Percentiles rank a stretch among this genome's conserved stretches.
Conservation (phyloP, 2,797 vertebrate species). For the Tokudaia tokunoshimensis region DNA sequence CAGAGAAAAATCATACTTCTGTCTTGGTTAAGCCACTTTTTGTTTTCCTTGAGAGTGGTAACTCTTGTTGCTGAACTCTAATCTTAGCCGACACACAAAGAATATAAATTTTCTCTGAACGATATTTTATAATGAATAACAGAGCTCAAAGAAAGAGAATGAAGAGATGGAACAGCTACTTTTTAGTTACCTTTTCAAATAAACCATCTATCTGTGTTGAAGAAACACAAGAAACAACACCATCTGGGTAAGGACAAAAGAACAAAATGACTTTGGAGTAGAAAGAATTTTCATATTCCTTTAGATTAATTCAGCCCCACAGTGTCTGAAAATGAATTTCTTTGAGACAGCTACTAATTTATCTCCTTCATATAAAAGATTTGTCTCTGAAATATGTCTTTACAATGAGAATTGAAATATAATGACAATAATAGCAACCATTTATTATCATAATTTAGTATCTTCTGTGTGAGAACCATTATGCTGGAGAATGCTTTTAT, state of each 20-base stretch:
- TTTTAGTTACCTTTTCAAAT: conserved; percentile 37
- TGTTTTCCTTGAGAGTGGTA: not conserved
- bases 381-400: conserved; percentile 76
- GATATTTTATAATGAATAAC: conserved; percentile 62
- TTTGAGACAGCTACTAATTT: conserved; percentile 75
- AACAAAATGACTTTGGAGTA: conserved; percentile 54
- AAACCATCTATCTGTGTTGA: conserved; percentile 38
- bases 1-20: conserved; percentile 45
- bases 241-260: conserved; percentile 29
- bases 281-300: conserved; percentile 63
- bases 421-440: conserved; percentile 72
- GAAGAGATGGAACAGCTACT: conserved; percentile 45
- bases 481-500: conserved; percentile 15
- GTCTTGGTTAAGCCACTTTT: conserved; percentile 30
- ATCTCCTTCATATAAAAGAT: conserved; percentile 72
- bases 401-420: conserved; percentile 73
- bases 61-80: conserved; percentile 54
- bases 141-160: conserved; percentile 44
- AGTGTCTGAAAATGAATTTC: conserved; percentile 72
- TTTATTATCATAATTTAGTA: conserved; percentile 75
- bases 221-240: conserved; percentile 59
- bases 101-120: conserved; percentile 62
- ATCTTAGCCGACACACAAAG: conserved; percentile 20
- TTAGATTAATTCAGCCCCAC: conserved; percentile 66
- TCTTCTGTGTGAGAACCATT: conserved; percentile 44